A percentile compares a stretch with the other conserved stretches of the same genome.
Conservation (phyloP, 1,140 invertebrate genomes). For the Lepidotrigona ventralis region DNA sequence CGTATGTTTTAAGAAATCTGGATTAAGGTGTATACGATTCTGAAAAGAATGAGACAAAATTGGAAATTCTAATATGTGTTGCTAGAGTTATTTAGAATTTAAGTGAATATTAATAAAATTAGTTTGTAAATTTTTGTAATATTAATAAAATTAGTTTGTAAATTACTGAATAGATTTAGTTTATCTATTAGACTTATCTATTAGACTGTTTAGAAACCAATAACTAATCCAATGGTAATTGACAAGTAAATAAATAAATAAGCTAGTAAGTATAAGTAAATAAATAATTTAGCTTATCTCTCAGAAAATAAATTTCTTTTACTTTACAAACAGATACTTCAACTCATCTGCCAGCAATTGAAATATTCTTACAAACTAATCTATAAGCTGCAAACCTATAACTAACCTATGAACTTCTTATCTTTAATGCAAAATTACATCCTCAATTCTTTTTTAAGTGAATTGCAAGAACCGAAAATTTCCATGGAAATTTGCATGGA, state of each 20-base stretch:
- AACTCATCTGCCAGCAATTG: too few relatives aligned
- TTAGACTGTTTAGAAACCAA: too few relatives aligned
- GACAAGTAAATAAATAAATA: not conserved
- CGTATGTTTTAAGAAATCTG: not conserved
- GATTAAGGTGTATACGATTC: not conserved
- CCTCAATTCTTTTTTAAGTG: too few relatives aligned
- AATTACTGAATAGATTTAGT: not conserved
- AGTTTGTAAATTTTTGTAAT: too few relatives aligned
- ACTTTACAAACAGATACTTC: too few relatives aligned
- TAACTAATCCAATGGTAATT: too few relatives aligned
- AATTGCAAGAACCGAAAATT: too few relatives aligned
- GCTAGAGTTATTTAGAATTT: too few relatives aligned
- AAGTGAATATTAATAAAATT: not conserved
- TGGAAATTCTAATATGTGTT: not conserved
- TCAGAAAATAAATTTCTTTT: not conserved
- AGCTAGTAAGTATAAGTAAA: not conserved
- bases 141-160: not conserved
- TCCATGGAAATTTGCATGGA: not conserved
- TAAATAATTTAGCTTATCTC: not conserved
- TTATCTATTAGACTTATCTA: too few relatives aligned
- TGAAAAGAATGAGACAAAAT: not conserved
- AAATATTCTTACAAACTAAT: too few relatives aligned
- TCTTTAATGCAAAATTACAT: not conserved
- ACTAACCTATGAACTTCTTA: rapidly evolving
- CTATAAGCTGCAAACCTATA: too few relatives aligned